Evolutionary conservation across 2,113 vertebrate genomes (phyloP).

Genomic region (Sciurus niger): DNA sequence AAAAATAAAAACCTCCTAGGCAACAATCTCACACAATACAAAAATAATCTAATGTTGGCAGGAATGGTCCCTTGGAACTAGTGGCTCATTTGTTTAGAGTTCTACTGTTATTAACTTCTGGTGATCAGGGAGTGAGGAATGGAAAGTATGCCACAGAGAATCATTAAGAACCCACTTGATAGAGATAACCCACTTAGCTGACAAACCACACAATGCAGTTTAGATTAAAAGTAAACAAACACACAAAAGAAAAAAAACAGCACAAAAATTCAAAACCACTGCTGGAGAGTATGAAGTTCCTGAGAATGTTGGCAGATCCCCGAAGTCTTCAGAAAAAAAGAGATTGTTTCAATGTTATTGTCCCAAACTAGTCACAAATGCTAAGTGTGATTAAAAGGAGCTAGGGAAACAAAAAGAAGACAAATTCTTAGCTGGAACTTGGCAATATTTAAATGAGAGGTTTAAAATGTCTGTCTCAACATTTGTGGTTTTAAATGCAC

Average conservation of each 20-base stretch:
- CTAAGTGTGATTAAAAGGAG: neutral
- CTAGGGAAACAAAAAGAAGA: neutral
- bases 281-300: neutral
- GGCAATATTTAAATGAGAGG: neutral
- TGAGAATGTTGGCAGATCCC: neutral
- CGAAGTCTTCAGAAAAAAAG: neutral
- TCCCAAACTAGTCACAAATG: neutral
- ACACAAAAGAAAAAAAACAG: neutral
- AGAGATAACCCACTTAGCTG: neutral
- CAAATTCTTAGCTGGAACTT: neutral
- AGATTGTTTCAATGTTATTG: neutral
- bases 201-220: neutral
- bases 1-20: slow-evolving; percentile 72
- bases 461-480: neutral
- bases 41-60: slow-evolving; percentile 77
- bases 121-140: slow-evolving; percentile 61
- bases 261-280: neutral
- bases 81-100: slow-evolving; percentile 80
- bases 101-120: slow-evolving; percentile 76
- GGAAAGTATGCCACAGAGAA: neutral
- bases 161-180: neutral
- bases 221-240: slow-evolving; percentile 36
- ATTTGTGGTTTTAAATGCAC: neutral
- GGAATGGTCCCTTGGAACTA: slow-evolving; percentile 80
- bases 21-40: slow-evolving; percentile 56